Base-by-base conservation (phyloP, 1,140 invertebrate species). In the Drosophila mayri region DNA sequence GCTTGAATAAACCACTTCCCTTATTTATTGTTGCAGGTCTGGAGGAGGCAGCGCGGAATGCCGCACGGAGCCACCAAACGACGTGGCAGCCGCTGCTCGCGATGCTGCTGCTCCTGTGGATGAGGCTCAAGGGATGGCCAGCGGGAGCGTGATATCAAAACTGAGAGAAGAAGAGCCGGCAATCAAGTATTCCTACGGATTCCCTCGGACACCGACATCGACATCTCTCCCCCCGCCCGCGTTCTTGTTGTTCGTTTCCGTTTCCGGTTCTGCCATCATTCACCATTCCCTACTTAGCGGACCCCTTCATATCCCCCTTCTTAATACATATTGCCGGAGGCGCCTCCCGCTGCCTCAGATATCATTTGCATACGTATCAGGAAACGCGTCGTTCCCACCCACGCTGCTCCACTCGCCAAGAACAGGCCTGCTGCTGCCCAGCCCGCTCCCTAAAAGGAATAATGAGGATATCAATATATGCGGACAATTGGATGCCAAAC, bases 291-390 rank as follows among this genome's bases (percentile, higher is more conserved):
- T n/a, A 67, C 46, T 47, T 59, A 71, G 62, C 35, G 61, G 22
- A 65, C 61, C 63, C 64, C 28, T 55, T 54, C 55, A 50, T 44
- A 43, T 12, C 52, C 14, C 52, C 20, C 14, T 0, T 25, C 52
- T 55, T n/a, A 38, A 57, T 63, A 65, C 74, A 76, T 78, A 78
- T 71, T 57, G 76, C 75, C 76, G 60, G 52, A 70, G 76, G 71
- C 57, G 30, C 44, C 50, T 40, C 67, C 72, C 62, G 44, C 74
- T 65, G 55, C 72, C 67, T 72, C 80, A 62, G 49, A 87, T 87
- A 87, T 87, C 83, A 88, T 88, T 87, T 88, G 81, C 84, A 88
- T 87, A 88, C 83, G 83, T 88, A 88, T 88, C 85, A 81, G 57
- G 68, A 65, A 80, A 77, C 78, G 65, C 78, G 76, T 81, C 83